Conservation (phyloP, 2,113 vertebrate species). For the Larimichthys crocea region DNA sequence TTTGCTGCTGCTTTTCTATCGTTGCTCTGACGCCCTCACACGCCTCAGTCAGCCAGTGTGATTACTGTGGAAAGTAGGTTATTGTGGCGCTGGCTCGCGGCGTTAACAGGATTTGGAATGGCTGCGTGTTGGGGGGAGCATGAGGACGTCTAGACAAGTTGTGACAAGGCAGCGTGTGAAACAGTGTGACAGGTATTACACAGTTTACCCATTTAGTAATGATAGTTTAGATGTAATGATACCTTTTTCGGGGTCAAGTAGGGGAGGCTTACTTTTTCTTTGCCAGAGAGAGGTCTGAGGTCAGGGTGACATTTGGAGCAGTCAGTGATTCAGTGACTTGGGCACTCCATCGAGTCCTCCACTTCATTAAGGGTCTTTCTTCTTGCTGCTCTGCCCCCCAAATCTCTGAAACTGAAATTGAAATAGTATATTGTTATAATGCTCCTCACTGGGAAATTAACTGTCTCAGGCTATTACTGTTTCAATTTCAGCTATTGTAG, state of each 20-base stretch:
- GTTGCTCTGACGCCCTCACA: constrained; percentile 16
- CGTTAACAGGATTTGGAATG: constrained; percentile 75
- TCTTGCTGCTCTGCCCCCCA: not conserved
- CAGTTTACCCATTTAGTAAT: constrained; percentile 15
- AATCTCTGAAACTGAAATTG: not conserved
- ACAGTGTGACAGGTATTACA: constrained; percentile 46
- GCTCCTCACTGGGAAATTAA: constrained; percentile 19
- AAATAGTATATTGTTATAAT: constrained; percentile 1
- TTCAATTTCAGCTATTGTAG: constrained; percentile 29
- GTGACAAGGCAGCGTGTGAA: constrained; percentile 63
- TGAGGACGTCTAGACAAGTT: constrained; percentile 70
- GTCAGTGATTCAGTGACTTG: not conserved
- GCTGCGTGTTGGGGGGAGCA: constrained; percentile 52
- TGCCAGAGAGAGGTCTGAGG: constrained; percentile 36
- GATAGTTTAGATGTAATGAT: constrained; percentile 17
- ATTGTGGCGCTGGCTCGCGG: constrained; percentile 59
- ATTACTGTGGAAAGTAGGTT: constrained; percentile 75
- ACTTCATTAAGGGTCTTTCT: constrained; percentile 6
- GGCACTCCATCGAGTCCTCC: not conserved
- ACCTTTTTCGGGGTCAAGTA: not conserved
- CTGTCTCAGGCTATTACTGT: constrained; percentile 21
- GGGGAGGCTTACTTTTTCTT: not conserved
- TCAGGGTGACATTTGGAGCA: constrained; percentile 12
- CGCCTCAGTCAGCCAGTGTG: constrained; percentile 54
- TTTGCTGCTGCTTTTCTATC: constrained; percentile 18